A percentile compares a stretch with the other conserved stretches of the same genome.
phyloP scores from a whole-genome alignment of 2,888 invertebrate species.

The Creontiades dilutus region DNA sequence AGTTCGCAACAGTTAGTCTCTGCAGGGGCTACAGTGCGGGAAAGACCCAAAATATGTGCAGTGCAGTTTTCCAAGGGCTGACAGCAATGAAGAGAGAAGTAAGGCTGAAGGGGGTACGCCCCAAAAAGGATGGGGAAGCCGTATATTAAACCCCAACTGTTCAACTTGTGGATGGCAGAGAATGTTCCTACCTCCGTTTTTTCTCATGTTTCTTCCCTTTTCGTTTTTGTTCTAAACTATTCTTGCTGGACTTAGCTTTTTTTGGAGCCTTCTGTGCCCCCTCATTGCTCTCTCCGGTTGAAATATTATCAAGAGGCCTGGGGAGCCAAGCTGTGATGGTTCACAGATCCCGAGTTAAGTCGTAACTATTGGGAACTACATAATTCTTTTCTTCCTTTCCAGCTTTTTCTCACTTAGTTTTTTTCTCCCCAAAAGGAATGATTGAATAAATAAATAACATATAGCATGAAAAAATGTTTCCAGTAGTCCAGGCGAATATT shows the following conservation, averaged over 20 bases:
- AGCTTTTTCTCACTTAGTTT: no score
- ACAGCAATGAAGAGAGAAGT: neutral
- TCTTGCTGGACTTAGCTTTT: neutral
- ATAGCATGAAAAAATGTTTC: no score
- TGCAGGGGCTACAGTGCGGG: neutral
- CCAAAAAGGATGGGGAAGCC: neutral
- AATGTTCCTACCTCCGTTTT: constrained; percentile 42
- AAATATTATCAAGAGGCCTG: constrained; percentile 19
- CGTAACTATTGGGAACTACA: constrained; percentile 35
- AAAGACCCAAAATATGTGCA: constrained; percentile 23
- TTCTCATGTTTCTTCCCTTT: neutral
- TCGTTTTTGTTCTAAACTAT: neutral
- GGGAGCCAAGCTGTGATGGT: neutral
- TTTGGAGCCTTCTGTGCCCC: neutral
- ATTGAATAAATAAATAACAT: no score
- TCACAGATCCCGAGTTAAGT: neutral
- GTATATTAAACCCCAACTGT: constrained; percentile 44
- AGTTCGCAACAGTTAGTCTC: constrained; percentile 32
- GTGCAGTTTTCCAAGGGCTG: constrained; percentile 26
- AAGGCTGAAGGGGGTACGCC: neutral
- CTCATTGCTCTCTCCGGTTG: neutral
- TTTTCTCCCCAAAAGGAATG: no score
- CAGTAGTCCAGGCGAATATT: no score
- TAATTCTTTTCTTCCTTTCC: no score
- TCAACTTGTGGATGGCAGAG: constrained; percentile 53